phyloP scores from a whole-genome alignment of 2,113 vertebrate species.

The Ascaphus truei region DNA sequence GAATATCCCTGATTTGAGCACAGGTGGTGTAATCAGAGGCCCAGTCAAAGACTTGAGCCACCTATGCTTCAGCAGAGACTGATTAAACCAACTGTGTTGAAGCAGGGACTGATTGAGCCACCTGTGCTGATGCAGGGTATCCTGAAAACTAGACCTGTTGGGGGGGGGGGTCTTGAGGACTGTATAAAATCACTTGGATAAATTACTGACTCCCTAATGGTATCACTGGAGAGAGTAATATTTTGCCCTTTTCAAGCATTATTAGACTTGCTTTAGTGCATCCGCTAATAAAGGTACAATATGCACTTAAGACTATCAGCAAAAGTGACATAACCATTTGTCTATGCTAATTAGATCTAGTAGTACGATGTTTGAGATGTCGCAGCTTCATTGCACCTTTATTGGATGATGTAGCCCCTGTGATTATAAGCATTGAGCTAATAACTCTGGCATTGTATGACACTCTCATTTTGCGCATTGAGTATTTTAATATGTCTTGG shows the following conservation, averaged over 20 bases:
- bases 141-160: too few relatives aligned
- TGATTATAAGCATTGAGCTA: not conserved
- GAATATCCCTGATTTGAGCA: too few relatives aligned
- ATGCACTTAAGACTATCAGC: not conserved
- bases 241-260: not conserved
- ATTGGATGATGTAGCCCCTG: not conserved
- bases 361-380: not conserved
- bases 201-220: not conserved
- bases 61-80: too few relatives aligned
- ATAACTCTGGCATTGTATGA: not conserved
- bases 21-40: too few relatives aligned
- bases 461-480: not conserved
- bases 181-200: constrained; percentile 6
- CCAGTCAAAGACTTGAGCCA: too few relatives aligned
- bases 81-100: too few relatives aligned
- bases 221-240: constrained; percentile 27
- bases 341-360: not conserved
- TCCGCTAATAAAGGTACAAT: constrained; percentile 28
- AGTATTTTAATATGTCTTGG: not conserved
- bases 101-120: too few relatives aligned
- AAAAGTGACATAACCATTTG: constrained; percentile 7
- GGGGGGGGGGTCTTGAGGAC: too few relatives aligned
- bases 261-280: constrained; percentile 22
- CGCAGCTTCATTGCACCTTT: not conserved
- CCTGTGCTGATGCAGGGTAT: too few relatives aligned